A percentile compares a stretch with the other conserved stretches of the same genome.
Evolutionary conservation across 2,113 vertebrate genomes (phyloP).

Genomic region (Cephalopterus ornatus): DNA sequence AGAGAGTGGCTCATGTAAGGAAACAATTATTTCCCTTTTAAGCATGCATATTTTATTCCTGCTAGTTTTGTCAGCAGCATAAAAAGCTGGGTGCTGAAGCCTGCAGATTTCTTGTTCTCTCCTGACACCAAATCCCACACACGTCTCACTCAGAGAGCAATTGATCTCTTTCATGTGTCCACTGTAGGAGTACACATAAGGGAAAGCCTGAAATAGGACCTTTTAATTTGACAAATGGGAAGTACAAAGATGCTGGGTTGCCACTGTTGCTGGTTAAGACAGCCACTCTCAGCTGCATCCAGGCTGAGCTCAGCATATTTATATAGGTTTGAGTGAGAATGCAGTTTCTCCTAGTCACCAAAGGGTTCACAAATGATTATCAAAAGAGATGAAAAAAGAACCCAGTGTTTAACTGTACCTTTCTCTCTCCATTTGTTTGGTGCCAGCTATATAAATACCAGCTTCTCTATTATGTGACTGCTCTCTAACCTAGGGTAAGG

Average conservation of each 20-base stretch:
- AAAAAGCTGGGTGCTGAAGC: not conserved
- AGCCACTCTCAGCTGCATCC: not conserved
- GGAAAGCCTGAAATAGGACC: not conserved
- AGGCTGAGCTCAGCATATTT: not conserved
- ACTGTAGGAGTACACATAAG: not conserved
- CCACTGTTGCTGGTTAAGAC: not conserved
- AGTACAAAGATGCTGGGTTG: not conserved
- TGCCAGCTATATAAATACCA: not conserved
- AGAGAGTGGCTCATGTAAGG: not conserved
- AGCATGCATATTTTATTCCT: not conserved
- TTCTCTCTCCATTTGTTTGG: not conserved
- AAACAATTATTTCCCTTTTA: not conserved
- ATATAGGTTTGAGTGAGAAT: not conserved
- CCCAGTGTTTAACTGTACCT: not conserved
- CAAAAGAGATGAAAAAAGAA: not conserved
- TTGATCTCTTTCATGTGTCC: conserved; percentile 4
- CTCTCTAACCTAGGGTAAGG: not conserved
- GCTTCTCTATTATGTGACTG: not conserved
- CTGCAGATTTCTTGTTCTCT: not conserved
- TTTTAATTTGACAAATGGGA: conserved; percentile 10
- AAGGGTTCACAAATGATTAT: not conserved
- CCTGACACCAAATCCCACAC: not conserved
- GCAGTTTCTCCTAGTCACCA: not conserved
- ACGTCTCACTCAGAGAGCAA: not conserved
- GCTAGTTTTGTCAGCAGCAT: not conserved